Evolutionary conservation across 2,113 vertebrate genomes (phyloP).

Genomic region (Hyperopisus bebe): DNA sequence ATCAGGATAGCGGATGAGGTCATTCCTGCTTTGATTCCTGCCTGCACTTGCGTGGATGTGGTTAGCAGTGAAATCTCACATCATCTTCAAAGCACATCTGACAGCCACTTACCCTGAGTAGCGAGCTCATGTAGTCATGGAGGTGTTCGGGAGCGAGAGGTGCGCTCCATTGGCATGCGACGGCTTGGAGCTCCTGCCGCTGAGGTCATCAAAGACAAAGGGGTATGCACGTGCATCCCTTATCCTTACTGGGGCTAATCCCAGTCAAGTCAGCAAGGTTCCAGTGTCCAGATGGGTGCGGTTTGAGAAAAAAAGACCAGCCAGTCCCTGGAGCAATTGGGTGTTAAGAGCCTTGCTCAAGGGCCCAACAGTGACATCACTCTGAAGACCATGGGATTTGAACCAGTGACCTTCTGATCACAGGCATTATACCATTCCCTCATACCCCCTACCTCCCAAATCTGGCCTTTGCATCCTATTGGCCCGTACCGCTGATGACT

Average conservation of each 20-base stretch:
- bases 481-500: neutral
- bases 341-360: neutral
- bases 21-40: neutral
- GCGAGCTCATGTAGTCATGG: neutral
- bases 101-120: neutral
- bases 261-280: neutral
- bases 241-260: neutral
- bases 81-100: conserved; percentile 5
- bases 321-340: neutral
- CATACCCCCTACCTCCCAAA: neutral
- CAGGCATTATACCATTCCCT: neutral
- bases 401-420: neutral
- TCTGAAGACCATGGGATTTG: neutral
- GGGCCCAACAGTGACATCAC: neutral
- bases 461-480: neutral
- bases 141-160: neutral
- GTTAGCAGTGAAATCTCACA: neutral
- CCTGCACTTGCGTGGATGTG: neutral
- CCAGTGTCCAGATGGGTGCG: neutral
- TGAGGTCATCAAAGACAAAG: neutral
- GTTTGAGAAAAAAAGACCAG: neutral
- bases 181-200: neutral
- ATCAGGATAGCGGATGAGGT: neutral
- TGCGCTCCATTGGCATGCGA: neutral
- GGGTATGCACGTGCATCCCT: neutral